Percentiles rank a stretch among this genome's conserved stretches.
These are phyloP conservation scores for Turnix velox DNA, from an alignment of 2,113 vertebrate genomes.

Conservation along the genomic window DNA sequence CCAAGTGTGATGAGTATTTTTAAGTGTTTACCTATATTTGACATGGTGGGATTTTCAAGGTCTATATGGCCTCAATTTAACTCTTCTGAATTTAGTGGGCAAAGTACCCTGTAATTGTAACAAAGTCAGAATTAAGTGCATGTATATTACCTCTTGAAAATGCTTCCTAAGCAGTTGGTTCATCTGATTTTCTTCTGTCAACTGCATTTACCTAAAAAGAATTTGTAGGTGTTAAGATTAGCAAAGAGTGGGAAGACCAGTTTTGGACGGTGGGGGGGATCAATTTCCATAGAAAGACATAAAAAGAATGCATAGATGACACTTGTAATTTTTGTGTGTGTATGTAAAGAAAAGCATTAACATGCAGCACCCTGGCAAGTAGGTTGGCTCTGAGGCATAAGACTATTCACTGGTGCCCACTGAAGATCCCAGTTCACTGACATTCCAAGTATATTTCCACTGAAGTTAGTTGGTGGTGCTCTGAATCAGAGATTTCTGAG, in stretches of 20 bases:
- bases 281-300: neutral
- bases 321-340: neutral
- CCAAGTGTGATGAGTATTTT: neutral
- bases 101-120: neutral
- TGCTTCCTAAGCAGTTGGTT: neutral
- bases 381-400: neutral
- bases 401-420: neutral
- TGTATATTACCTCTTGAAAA: neutral
- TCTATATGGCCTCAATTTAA: neutral
- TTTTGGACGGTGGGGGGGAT: accelerated
- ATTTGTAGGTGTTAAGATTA: neutral
- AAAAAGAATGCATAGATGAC: neutral
- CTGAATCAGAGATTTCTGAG: neutral
- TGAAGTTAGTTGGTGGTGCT: neutral
- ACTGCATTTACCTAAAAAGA: neutral
- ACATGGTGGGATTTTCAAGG: neutral
- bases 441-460: neutral
- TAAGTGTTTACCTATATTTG: neutral
- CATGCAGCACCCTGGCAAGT: neutral
- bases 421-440: neutral
- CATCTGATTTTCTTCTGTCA: neutral
- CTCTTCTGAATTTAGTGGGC: neutral
- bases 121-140: neutral
- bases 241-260: too few relatives aligned
- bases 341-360: neutral